Evolutionary conservation across 2,797 vertebrate genomes (phyloP), one percentile per base, ranked within the genome.

Genomic region (Brotula barbata): DNA sequence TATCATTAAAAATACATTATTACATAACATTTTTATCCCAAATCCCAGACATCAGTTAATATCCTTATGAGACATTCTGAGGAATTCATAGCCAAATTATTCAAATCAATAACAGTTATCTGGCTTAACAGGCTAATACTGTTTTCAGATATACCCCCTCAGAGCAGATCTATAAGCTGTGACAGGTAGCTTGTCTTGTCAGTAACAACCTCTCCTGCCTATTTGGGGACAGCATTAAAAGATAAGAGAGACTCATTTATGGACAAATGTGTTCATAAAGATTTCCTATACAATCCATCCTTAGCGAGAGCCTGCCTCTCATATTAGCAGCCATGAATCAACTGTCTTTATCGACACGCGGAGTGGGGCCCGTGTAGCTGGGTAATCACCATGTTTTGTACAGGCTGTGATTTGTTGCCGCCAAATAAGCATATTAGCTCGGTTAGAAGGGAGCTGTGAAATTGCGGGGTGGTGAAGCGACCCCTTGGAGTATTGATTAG

Each of bases 251-350:
- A 58, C 58, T 78, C 64, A 65, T 88, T 85, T 82, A 85, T 83
- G 71, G 76, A 68, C 62, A 77, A 83, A 85, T 74, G 78, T 81
- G 73, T 70, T 78, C 17, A 28, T 77, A 89, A 86, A 58, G 85
- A 90, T 90, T 91, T 89, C 77, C 83, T 37, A 82, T 85, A 71
- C 53, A 75, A 84, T 85, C 75, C 63, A 74, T 85, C 71, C 58
- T 15, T 21, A 58, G 56, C 59, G 66, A 58, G 67, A 58, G 68
- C 53, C 51, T 62, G 55, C 49, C 51, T 84, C 70, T 84, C 48
- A 78, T 75, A 73, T 77, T 75, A 77, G 64, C 64, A 17, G 52
- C 64, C 61, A 71, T 86, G 78, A 88, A 87, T 89, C 81, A 83
- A 78, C 65, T 68, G 53, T 63, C 43, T 55, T 60, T 82, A 84